These are phyloP conservation scores for Argya squamiceps DNA, from an alignment of 2,797 vertebrate genomes.

Conservation along the genomic window DNA sequence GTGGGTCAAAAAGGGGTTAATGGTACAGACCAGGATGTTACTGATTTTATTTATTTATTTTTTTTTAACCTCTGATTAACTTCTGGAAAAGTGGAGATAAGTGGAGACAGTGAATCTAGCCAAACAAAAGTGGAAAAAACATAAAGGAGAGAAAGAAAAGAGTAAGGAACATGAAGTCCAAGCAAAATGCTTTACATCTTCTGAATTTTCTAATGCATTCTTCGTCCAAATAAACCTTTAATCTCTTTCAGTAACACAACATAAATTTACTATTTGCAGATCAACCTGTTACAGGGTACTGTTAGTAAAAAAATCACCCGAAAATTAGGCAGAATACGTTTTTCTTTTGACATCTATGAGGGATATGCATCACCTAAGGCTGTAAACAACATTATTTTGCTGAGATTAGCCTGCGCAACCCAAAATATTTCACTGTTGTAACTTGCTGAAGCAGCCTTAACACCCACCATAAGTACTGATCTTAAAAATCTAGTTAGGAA, in stretches of 20 bases:
- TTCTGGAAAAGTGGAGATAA: slow-evolving; percentile 14
- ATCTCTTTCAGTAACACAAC: neutral
- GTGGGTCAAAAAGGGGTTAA: slow-evolving; percentile 6
- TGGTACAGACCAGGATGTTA: neutral
- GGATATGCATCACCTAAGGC: neutral
- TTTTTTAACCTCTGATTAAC: neutral
- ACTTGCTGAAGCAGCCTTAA: neutral
- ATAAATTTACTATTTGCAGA: neutral
- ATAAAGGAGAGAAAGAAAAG: neutral
- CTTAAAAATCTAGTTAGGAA: neutral
- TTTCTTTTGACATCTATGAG: slow-evolving; percentile 22
- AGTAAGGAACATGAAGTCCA: neutral
- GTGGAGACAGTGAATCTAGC: neutral
- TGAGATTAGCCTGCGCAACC: neutral
- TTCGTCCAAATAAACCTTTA: slow-evolving; percentile 3
- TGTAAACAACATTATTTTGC: neutral
- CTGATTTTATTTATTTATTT: neutral
- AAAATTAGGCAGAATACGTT: neutral
- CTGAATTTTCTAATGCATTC: neutral
- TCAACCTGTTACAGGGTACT: neutral
- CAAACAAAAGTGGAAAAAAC: neutral
- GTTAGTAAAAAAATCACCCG: neutral
- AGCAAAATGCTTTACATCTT: neutral
- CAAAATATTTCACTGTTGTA: neutral
- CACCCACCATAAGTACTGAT: neutral